phyloP scores from a whole-genome alignment of 2,797 vertebrate genomes.

The Yasuhikotakia modesta region DNA sequence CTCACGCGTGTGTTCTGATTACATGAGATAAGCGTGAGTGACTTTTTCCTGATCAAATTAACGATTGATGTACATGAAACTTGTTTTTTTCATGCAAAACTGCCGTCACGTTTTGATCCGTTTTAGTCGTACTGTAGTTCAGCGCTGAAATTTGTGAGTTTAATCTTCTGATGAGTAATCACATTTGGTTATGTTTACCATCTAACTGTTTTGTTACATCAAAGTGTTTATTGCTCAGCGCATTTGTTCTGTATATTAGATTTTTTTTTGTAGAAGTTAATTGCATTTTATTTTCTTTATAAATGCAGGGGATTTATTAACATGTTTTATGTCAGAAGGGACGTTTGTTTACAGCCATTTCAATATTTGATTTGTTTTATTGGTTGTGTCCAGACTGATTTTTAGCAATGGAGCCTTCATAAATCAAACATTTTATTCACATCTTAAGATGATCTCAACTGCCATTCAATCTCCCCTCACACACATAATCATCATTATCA shows the following conservation, averaged over 20 bases:
- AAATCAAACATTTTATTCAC: slow-evolving; percentile 10
- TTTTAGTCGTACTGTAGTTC: slow-evolving; percentile 30
- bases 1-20: slow-evolving; percentile 41
- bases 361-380: slow-evolving; percentile 10
- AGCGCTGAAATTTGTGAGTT: neutral
- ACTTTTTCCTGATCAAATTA: slow-evolving; percentile 9
- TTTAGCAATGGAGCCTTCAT: neutral
- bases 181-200: slow-evolving; percentile 27
- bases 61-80: neutral
- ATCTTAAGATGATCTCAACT: slow-evolving; percentile 3
- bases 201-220: neutral
- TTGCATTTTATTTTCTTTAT: slow-evolving; percentile 1
- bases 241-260: slow-evolving; percentile 36
- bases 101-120: slow-evolving; percentile 11
- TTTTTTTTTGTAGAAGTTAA: neutral
- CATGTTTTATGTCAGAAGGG: slow-evolving; percentile 31
- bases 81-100: slow-evolving; percentile 1
- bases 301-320: neutral
- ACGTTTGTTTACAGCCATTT: slow-evolving; percentile 19
- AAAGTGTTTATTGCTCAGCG: slow-evolving; percentile 19
- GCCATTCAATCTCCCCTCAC: neutral
- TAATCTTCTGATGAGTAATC: slow-evolving; percentile 3
- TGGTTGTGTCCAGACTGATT: slow-evolving; percentile 1
- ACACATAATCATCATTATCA: neutral
- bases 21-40: neutral